Percentiles rank a stretch among this genome's conserved stretches.
Evolutionary conservation across 1,140 invertebrate genomes (phyloP).

Genomic region (Apis laboriosa): DNA sequence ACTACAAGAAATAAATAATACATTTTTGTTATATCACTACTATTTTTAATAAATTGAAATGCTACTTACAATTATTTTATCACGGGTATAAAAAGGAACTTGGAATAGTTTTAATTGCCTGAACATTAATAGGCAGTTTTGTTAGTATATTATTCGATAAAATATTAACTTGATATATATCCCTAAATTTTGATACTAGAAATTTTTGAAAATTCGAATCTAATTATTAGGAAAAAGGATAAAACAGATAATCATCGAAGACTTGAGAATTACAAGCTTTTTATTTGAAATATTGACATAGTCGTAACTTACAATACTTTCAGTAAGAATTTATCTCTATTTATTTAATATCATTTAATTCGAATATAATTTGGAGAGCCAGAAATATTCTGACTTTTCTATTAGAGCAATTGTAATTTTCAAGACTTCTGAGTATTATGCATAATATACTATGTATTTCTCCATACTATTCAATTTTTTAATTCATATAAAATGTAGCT

Average conservation of each 20-base stretch:
- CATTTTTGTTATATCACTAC: slow-evolving; percentile 11
- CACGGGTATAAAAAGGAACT: slow-evolving; percentile 55
- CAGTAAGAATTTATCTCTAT: slow-evolving; percentile 60
- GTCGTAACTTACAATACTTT: slow-evolving; percentile 71
- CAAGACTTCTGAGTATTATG: slow-evolving; percentile 60
- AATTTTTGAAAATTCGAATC: slow-evolving; percentile 34
- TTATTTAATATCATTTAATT: slow-evolving; percentile 41
- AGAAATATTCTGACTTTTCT: slow-evolving; percentile 27
- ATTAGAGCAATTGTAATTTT: slow-evolving; percentile 61
- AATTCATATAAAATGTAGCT: slow-evolving; percentile 69
- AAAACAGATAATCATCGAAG: slow-evolving; percentile 58
- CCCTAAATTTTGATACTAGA: slow-evolving; percentile 21
- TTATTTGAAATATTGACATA: slow-evolving; percentile 72
- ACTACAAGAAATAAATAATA: slow-evolving; percentile 46
- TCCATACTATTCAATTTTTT: slow-evolving; percentile 42
- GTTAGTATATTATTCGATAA: slow-evolving; percentile 23
- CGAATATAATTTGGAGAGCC: slow-evolving; percentile 15
- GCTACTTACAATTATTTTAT: slow-evolving; percentile 54
- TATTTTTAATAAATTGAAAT: slow-evolving; percentile 35
- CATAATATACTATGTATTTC: slow-evolving; percentile 26
- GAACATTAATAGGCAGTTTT: slow-evolving; percentile 41
- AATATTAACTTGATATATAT: slow-evolving; percentile 17
- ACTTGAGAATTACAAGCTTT: slow-evolving; percentile 73
- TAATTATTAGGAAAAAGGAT: slow-evolving; percentile 54
- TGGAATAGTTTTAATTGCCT: slow-evolving; percentile 42